phyloP scores from a whole-genome alignment of 2,797 vertebrate genomes.

The Lacerta bilineata region DNA sequence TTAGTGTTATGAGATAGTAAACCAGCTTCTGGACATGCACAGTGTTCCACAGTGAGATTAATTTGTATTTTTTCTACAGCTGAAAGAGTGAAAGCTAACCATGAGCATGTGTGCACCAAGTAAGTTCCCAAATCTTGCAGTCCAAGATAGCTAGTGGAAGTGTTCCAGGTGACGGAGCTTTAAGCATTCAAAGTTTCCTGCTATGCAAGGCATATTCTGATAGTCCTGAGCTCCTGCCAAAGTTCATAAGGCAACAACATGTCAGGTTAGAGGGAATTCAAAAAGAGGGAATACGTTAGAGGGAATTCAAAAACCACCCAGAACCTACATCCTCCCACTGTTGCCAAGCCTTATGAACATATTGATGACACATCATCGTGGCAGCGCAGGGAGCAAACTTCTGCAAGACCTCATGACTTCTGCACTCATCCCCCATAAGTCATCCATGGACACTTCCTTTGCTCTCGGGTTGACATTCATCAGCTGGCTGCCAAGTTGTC shows the following conservation, averaged over 20 bases:
- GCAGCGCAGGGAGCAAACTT: slow-evolving; percentile 45
- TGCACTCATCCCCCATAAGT: slow-evolving; percentile 44
- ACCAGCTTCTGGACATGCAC: background rate
- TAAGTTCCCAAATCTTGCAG: background rate
- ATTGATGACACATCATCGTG: slow-evolving; percentile 44
- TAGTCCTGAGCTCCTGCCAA: slow-evolving; percentile 2
- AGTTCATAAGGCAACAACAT: slow-evolving; percentile 8
- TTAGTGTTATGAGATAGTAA: background rate
- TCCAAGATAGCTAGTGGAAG: background rate
- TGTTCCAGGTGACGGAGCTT: background rate
- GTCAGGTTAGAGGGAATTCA: background rate
- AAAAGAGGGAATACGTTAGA: background rate
- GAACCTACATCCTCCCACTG: background rate
- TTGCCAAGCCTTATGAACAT: background rate
- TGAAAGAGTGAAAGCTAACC: background rate
- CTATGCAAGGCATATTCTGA: background rate
- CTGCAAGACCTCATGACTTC: slow-evolving; percentile 40
- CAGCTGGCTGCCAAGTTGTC: slow-evolving; percentile 32
- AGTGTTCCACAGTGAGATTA: background rate
- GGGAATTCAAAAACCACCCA: slow-evolving; percentile 24
- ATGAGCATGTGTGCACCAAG: background rate
- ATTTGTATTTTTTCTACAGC: background rate
- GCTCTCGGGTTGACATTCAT: slow-evolving; percentile 37
- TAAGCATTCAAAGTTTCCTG: background rate
- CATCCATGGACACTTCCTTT: slow-evolving; percentile 38